Conservation (phyloP, 1,140 invertebrate species). For the Lysiphlebus fabarum region DNA sequence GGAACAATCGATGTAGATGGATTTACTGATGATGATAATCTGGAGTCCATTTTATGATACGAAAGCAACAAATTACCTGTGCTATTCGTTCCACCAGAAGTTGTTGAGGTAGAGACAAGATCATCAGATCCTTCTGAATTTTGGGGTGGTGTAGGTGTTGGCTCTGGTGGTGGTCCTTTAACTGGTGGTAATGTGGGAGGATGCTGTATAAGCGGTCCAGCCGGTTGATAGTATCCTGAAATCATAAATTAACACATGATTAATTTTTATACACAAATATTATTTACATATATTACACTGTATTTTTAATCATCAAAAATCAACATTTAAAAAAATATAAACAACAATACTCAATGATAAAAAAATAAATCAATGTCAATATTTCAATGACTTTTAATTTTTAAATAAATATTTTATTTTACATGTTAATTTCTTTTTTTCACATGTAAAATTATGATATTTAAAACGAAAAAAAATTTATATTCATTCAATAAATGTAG, state of each 20-base stretch:
- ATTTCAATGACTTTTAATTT: no score
- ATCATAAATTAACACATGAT: constrained; percentile 34
- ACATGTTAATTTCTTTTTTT: no score
- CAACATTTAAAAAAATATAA: background rate
- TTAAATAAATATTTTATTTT: no score
- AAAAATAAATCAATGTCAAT: no score
- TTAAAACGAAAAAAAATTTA: no score
- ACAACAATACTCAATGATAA: background rate
- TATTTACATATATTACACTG: background rate
- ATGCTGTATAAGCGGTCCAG: constrained; percentile 77
- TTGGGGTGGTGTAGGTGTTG: constrained; percentile 56
- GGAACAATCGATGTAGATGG: constrained; percentile 21
- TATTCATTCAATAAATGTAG: no score
- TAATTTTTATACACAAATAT: no score
- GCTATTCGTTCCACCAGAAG: constrained; percentile 53
- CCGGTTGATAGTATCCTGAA: constrained; percentile 83
- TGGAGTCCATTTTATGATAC: constrained; percentile 23
- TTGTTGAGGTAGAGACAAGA: constrained; percentile 48
- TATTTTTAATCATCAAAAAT: background rate
- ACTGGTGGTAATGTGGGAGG: constrained; percentile 57
- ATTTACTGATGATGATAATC: constrained; percentile 16
- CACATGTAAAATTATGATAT: no score
- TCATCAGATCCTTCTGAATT: constrained; percentile 54
- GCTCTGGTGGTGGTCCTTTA: constrained; percentile 53
- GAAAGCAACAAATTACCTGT: constrained; percentile 36